Percentiles rank a stretch among this genome's conserved stretches.
Conservation (phyloP, 1,140 invertebrate species). For the Liolophura sinensis region DNA sequence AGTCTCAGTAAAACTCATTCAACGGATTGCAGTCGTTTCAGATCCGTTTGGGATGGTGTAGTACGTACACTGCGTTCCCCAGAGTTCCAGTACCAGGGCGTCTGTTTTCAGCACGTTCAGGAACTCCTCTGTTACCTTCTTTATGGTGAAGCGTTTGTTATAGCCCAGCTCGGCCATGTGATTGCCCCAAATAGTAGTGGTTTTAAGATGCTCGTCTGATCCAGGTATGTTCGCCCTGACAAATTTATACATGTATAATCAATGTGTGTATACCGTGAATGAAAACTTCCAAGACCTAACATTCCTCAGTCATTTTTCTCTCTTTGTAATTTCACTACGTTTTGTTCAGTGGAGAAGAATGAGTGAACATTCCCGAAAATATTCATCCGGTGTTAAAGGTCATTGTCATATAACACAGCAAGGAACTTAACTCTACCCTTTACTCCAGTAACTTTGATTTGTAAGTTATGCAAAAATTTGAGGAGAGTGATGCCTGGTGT, state of each 20-base stretch:
- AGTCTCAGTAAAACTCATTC: background rate
- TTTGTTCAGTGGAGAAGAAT: background rate
- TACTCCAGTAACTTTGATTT: background rate
- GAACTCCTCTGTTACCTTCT: conserved; percentile 27
- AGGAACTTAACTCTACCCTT: background rate
- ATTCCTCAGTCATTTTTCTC: background rate
- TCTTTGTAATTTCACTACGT: background rate
- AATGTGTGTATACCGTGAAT: background rate
- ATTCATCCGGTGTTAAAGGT: background rate
- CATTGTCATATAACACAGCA: background rate
- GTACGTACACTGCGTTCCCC: conserved; percentile 40
- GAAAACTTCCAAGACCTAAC: conserved; percentile 15
- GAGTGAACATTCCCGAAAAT: conserved; percentile 17
- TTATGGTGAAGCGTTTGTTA: conserved; percentile 21
- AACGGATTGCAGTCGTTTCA: background rate
- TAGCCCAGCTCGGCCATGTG: conserved; percentile 25
- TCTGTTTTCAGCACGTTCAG: conserved; percentile 28
- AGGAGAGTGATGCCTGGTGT: background rate
- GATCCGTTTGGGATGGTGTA: background rate
- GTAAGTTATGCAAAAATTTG: background rate
- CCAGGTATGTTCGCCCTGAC: conserved; percentile 2
- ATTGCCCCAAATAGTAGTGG: conserved; percentile 30
- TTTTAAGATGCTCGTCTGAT: conserved; percentile 13
- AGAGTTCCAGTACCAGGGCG: conserved; percentile 37
- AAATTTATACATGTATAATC: background rate